Base-by-base conservation (phyloP, 2,113 vertebrate genomes). In the Tachysurus vachellii region DNA sequence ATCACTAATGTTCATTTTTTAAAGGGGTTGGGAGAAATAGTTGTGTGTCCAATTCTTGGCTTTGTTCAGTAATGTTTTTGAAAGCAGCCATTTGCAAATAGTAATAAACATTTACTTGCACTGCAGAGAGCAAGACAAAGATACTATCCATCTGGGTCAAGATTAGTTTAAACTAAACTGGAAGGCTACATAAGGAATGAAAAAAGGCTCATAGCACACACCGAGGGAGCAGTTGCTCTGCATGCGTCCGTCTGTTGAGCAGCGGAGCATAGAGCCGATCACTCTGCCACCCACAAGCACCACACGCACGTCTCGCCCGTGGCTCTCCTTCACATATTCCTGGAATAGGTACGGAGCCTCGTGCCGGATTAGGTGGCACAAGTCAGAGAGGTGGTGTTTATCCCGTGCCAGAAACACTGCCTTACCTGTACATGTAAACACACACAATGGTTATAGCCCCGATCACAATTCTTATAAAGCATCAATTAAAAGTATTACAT, bases 311-410 rank as follows among this genome's bases (percentile, higher is more conserved):
- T 97, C 97, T 5, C 96, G 95, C 13, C 97, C 97, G 0, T 98
- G 97, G 1, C 96, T 97, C 91, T 98, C 97, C 92, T 97, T 97
- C 88, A 98, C 96, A 0, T 98, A 98, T 92, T 98, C 96, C 93
- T 98, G 97, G 91, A 98, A 98, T 84, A 98, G 93, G 94, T 97
- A 98, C 75, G 97, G 97, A 17, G 96, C 96, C 0, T 97, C 97
- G 1, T 97, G 97, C 79, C 97, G 96, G 89, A 98, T 95, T 91
- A 98, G 90, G 88, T 98, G 97, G 90, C 96, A 97, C 91, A 98
- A 94, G 91, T 97, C 97, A 2, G 96, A 94, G 86, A 98, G 95
- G 92, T 97, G 97, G 90, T 96, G 97, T 86, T 98, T 97, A 91
- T 98, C 97, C 89, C 96, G 94, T 56, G 97, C 97, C 88, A 98